Base-by-base conservation (phyloP, 1,140 invertebrate species). In the Lethrus apterus region DNA sequence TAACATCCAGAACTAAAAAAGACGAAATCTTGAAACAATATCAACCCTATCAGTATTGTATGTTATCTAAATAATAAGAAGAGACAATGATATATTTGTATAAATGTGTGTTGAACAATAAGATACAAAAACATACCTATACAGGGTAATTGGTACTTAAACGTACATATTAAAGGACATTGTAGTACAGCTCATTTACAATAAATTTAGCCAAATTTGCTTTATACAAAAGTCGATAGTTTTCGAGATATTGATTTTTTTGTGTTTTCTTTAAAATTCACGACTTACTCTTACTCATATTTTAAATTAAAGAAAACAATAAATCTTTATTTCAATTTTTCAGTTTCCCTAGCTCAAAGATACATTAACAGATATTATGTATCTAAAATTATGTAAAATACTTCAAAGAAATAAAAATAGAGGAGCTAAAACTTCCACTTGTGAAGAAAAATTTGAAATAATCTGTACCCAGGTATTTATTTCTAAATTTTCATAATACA, bases 41-140 rank as follows among this genome's bases (percentile, higher is more conserved):
- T 36, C n/a, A n/a, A 36, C 19, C 23, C 15, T 9, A 17, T 10
- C 10, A 36, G 15, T 36, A 21, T 20, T 36, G 18, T 18, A 36
- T 14, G 32, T 11, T 14, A 4, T 13, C 18, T 13, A 33, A 33
- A 17, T 20, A 36, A 20, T n/a, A 20, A 13, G 15, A 10, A 20
- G 17, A 20, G 10, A 36, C 5, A 21, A 36, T 36, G 19, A 20
- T 21, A 17, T 35, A 21, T 20, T 17, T 36, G 9, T 36, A 36
- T 1, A 36, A 20, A 18, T 33, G 17, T 20, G 34, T 36, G 18
- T 36, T 36, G 34, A 36, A 36, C 34, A 36, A 36, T 36, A 36
- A 36, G 13, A 33, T 31, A 20, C n/a, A n/a, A n/a, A n/a, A n/a
- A n/a, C n/a, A n/a, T n/a, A n/a, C n/a, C n/a, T n/a, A n/a, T n/a